Evolutionary conservation across 2,888 invertebrate species (phyloP).

Genomic region (Nomada lathburiana): DNA sequence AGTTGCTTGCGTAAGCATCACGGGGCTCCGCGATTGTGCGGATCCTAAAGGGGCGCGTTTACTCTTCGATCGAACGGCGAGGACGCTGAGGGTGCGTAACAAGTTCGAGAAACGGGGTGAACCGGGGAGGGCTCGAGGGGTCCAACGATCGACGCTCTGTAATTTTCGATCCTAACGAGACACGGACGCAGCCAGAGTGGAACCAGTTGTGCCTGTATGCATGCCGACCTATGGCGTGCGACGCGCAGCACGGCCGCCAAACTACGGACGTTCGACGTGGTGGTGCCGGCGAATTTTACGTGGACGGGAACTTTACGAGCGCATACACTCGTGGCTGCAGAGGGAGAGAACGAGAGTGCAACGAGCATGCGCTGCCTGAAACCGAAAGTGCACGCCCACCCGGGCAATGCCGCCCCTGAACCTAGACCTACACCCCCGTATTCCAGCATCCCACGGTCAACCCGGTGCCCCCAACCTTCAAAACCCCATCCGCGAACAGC

Average conservation of each 20-base stretch:
- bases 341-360: constrained; percentile 56
- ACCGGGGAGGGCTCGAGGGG: constrained; percentile 36
- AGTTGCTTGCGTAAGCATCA: constrained; percentile 12
- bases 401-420: constrained; percentile 77
- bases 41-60: constrained; percentile 68
- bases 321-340: constrained; percentile 48
- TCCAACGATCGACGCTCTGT: constrained; percentile 62
- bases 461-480: constrained; percentile 83
- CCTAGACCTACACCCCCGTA: constrained; percentile 83
- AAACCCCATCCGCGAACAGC: constrained; percentile 57
- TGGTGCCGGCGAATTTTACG: constrained; percentile 58
- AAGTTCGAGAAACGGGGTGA: constrained; percentile 25
- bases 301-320: constrained; percentile 63
- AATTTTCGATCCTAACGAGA: constrained; percentile 68
- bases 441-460: constrained; percentile 77
- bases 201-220: neutral
- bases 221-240: too few species aligned
- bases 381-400: constrained; percentile 83
- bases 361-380: constrained; percentile 81
- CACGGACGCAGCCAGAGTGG: constrained; percentile 34
- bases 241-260: too few species aligned
- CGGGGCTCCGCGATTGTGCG: constrained; percentile 9
- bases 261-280: constrained; percentile 2
- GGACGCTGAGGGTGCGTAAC: constrained; percentile 8
- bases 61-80: constrained; percentile 34